Evolutionary conservation across 2,113 vertebrate species (phyloP).

Genomic region (Alouatta palliata): DNA sequence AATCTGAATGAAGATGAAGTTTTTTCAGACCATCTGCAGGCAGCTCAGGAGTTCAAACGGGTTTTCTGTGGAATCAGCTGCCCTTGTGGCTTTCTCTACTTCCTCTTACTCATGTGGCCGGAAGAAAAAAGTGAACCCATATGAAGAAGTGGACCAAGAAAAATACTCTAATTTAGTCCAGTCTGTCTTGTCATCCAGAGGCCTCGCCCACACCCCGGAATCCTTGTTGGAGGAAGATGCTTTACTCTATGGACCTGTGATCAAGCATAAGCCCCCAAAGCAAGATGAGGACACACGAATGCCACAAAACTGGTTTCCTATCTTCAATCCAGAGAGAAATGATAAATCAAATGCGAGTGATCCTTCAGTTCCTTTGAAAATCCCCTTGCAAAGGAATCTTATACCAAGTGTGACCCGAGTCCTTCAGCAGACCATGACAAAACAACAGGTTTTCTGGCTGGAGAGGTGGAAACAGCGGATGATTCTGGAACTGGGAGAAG

Average conservation of each 20-base stretch:
- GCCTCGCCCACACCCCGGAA: conserved; percentile 86
- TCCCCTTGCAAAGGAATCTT: conserved; percentile 78
- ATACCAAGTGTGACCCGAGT: conserved; percentile 92
- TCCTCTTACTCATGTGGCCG: conserved; percentile 71
- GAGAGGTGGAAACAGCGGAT: conserved; percentile 94
- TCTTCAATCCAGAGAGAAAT: conserved; percentile 83
- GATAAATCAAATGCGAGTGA: conserved; percentile 57
- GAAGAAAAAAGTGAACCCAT: conserved; percentile 86
- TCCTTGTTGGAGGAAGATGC: conserved; percentile 88
- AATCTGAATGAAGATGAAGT: conserved; percentile 81
- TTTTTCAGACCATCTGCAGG: conserved; percentile 72
- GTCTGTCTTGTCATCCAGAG: conserved; percentile 87
- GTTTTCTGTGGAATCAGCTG: conserved; percentile 60
- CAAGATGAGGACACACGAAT: conserved; percentile 48
- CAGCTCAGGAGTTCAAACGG: conserved; percentile 60
- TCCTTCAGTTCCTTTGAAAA: conserved; percentile 80
- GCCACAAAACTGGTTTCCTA: conserved; percentile 84
- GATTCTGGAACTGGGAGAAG: conserved; percentile 92
- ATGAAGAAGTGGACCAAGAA: conserved; percentile 88
- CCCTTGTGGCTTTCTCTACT: conserved; percentile 78
- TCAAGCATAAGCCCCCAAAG: conserved; percentile 78
- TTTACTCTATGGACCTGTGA: conserved; percentile 87
- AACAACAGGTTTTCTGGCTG: conserved; percentile 90
- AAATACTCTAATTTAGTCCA: conserved; percentile 91
- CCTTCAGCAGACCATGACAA: conserved; percentile 93